phyloP scores from a whole-genome alignment of 2,797 vertebrate species.

The Ctenochaetus hawaiiensis region DNA sequence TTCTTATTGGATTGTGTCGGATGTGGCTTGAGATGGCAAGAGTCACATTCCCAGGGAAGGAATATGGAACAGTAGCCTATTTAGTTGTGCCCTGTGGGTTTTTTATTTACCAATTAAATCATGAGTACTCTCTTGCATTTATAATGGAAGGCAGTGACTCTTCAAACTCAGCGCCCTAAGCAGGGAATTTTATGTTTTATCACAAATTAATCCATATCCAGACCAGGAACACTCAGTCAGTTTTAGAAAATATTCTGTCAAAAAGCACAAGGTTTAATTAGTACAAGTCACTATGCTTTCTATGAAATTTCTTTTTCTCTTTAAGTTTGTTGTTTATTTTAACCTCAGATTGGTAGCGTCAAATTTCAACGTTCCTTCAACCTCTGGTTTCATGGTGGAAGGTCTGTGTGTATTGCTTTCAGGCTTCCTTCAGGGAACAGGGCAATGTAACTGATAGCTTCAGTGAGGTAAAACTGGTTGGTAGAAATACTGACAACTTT shows the following conservation, averaged over 20 bases:
- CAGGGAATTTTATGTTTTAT: neutral
- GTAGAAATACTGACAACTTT: slow-evolving; percentile 46
- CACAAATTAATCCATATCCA: neutral
- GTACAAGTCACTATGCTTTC: neutral
- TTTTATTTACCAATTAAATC: slow-evolving; percentile 23
- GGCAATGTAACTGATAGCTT: slow-evolving; percentile 75
- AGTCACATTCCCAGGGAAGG: slow-evolving; percentile 27
- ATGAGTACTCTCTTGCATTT: slow-evolving; percentile 16
- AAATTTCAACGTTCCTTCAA: slow-evolving; percentile 52
- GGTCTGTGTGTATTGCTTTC: slow-evolving; percentile 59
- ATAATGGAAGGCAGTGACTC: neutral
- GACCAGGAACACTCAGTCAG: neutral
- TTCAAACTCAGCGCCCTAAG: neutral
- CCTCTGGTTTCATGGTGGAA: slow-evolving; percentile 43
- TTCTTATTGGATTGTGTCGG: slow-evolving; percentile 31
- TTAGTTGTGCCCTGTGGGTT: slow-evolving; percentile 23
- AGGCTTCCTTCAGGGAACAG: slow-evolving; percentile 48
- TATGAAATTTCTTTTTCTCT: slow-evolving; percentile 8
- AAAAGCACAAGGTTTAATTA: neutral
- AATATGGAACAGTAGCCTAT: slow-evolving; percentile 18
- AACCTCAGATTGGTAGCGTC: slow-evolving; percentile 36
- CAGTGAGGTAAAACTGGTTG: slow-evolving; percentile 53
- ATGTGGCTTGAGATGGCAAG: slow-evolving; percentile 38
- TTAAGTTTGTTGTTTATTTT: slow-evolving; percentile 43
- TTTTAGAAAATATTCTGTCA: neutral